Percentiles rank a stretch among this genome's conserved stretches.
Evolutionary conservation across 2,797 vertebrate genomes (phyloP).

Genomic region (Chrosomus eos): DNA sequence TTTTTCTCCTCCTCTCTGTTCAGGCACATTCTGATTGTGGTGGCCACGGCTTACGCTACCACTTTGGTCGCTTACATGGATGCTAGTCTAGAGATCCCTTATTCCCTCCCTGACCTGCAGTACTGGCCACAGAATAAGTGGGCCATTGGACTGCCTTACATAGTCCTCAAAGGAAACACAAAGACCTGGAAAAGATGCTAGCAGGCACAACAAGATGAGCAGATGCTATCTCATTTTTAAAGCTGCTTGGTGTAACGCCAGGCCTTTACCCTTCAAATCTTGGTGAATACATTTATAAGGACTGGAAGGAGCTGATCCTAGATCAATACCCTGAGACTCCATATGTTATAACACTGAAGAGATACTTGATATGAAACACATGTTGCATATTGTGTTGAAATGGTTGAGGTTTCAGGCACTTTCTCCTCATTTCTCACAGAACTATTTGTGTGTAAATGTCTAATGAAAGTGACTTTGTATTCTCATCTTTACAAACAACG

Average conservation of each 20-base stretch:
- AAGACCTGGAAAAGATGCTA: constrained; percentile 74
- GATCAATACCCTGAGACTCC: background rate
- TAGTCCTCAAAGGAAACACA: constrained; percentile 71
- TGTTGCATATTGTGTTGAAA: background rate
- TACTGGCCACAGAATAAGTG: constrained; percentile 89
- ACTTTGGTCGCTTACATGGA: constrained; percentile 87
- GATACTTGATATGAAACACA: background rate
- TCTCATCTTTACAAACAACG: constrained; percentile 11
- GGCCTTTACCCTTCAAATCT: constrained; percentile 13
- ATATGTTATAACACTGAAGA: background rate
- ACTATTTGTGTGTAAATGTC: constrained; percentile 11
- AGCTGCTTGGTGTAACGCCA: background rate
- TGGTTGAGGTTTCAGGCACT: constrained; percentile 15
- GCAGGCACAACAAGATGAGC: background rate
- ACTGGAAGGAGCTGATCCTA: background rate
- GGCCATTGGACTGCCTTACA: constrained; percentile 85
- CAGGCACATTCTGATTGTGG: constrained; percentile 92
- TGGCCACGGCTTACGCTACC: constrained; percentile 85
- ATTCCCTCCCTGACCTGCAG: constrained; percentile 78
- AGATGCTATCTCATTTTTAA: background rate
- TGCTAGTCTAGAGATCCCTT: constrained; percentile 82
- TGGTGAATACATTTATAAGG: background rate
- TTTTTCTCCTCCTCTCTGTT: background rate
- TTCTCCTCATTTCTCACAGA: constrained; percentile 7
- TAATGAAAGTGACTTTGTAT: background rate